A percentile compares a stretch with the other conserved stretches of the same genome.
phyloP scores from a whole-genome alignment of 1,140 invertebrate species.

The Bombus vancouverensis region DNA sequence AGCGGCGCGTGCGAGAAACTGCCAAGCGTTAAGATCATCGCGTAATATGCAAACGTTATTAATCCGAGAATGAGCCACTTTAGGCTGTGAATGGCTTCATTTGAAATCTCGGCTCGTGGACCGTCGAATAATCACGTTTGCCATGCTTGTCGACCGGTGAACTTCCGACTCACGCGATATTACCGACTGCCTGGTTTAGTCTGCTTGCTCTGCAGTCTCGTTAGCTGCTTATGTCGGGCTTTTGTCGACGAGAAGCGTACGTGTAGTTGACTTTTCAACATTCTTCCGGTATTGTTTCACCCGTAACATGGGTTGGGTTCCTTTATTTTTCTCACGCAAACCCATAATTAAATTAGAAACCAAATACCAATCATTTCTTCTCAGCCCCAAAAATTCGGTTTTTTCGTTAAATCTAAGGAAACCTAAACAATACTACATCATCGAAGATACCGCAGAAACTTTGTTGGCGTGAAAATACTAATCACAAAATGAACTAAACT shows the following conservation, averaged over 20 bases:
- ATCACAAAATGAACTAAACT: not conserved
- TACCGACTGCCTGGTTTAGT: not conserved
- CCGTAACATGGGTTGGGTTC: not conserved
- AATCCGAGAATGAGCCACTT: constrained; percentile 57
- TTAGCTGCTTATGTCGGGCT: not conserved
- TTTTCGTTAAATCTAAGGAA: too few species aligned
- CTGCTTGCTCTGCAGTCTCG: not conserved
- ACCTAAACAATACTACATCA: too few species aligned
- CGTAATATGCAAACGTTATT: constrained; percentile 53
- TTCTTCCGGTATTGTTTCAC: not conserved
- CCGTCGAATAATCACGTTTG: constrained; percentile 35
- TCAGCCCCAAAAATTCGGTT: too few species aligned
- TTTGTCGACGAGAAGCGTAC: not conserved
- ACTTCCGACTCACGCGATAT: constrained; percentile 9
- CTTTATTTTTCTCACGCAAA: not conserved
- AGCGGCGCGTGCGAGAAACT: constrained; percentile 32
- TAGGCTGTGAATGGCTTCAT: constrained; percentile 27
- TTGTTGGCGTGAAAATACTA: not conserved
- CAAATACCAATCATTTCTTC: not conserved
- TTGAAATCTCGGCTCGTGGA: not conserved
- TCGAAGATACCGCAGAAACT: not conserved
- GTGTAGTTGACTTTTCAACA: not conserved
- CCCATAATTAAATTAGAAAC: not conserved
- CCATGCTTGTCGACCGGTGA: not conserved
- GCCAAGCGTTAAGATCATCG: constrained; percentile 47